phyloP scores from a whole-genome alignment of 92 coral and sea anemone species.

The Metridium senile region DNA sequence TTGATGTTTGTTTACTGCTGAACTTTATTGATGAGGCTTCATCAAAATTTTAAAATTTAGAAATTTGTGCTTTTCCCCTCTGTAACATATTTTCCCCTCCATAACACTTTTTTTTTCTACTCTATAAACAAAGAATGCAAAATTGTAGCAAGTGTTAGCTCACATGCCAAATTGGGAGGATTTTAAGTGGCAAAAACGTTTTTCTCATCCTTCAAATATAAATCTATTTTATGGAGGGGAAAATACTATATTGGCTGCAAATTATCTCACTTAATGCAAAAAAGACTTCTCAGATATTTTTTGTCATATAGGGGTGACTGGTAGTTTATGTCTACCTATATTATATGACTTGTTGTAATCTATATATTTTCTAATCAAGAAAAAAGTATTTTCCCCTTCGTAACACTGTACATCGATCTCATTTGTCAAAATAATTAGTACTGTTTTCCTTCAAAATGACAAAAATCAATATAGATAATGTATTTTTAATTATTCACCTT shows the following conservation, averaged over 20 bases:
- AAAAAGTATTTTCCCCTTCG: constrained; percentile 15
- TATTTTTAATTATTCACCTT: constrained; percentile 4
- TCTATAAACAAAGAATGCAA: constrained; percentile 14
- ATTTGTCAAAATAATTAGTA: constrained; percentile 7
- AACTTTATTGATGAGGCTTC: background rate
- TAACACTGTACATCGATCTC: constrained; percentile 1
- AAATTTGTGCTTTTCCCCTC: constrained; percentile 9
- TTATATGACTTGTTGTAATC: constrained; percentile 15
- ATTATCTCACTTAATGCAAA: constrained; percentile 10
- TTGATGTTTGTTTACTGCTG: constrained; percentile 1
- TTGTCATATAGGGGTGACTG: constrained; percentile 19
- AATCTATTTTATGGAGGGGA: constrained; percentile 13
- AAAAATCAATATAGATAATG: background rate
- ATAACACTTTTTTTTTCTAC: background rate
- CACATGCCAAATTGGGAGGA: constrained; percentile 21
- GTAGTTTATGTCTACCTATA: constrained; percentile 10
- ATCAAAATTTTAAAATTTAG: background rate
- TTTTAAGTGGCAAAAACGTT: background rate
- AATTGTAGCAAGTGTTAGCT: constrained; percentile 10
- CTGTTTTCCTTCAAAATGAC: constrained; percentile 12
- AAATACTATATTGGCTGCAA: constrained; percentile 14
- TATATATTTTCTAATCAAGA: background rate
- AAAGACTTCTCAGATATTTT: background rate
- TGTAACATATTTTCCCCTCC: constrained; percentile 10
- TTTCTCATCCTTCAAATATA: constrained; percentile 11